Evolutionary conservation across 2,888 invertebrate genomes (phyloP), one percentile per base, ranked within the genome.

Genomic region (Capitulum mitella): DNA sequence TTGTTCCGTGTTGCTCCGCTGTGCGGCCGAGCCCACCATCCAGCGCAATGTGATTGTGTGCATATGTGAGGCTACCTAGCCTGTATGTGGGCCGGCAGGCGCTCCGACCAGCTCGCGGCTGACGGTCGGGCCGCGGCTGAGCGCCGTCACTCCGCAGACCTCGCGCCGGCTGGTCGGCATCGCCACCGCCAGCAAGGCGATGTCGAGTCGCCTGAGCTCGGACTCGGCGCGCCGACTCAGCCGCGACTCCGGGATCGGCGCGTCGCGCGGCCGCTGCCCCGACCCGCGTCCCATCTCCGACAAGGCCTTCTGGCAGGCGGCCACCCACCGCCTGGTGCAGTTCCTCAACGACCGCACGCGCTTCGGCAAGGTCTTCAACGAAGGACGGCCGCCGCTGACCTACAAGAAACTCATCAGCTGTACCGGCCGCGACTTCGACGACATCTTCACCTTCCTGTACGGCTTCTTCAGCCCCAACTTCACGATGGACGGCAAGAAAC

Each of bases 151-250:
- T 10, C 64, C 64, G 16, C 64, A 64, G 64, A 16, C 64, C 1
- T 32, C 64, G 64, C 34, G 34, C 34, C 64, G 64, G 19, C n/a
- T 2, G 58, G 12, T 16, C 64, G 34, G 32, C 34, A 14, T 3
- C 10, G 12, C 70, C 76, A 46, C 76, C 16, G 46, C 32, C 46
- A 46, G 46, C 46, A 46, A 29, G 76, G n/a, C 29, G 29, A 1
- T 19, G 2, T 22, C 16, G 3, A 32, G 46, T 29, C 48, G 46
- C 0, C 16, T 22, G 3, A 76, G 76, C 46, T 16, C 29, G 14
- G 76, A 76, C 46, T 76, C 76, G 8, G 29, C 43, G 46, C 76
- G 76, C 43, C 76, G 76, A 19, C 76, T 29, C 14, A 76, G 76
- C 19, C 76, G 76, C 29, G 46, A 14, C 46, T 76, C 76, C 16